These are phyloP conservation scores for Trisateles emortualis DNA, from an alignment of 2,888 invertebrate genomes.

Conservation along the genomic window DNA sequence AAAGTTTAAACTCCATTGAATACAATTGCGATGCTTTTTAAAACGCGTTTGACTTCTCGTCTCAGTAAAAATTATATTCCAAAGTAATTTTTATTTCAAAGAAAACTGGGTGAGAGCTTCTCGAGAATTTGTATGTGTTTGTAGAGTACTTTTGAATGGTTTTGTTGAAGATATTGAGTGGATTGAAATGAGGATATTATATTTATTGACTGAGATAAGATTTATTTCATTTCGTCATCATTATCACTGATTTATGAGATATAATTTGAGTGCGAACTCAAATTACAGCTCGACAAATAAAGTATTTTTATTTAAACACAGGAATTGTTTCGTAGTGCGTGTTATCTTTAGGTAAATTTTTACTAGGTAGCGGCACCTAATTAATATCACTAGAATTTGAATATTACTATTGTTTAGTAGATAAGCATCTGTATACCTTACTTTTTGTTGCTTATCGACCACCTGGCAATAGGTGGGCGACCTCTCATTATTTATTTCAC, in stretches of 20 bases:
- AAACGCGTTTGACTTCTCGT: constrained; percentile 51
- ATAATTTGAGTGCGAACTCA: too few species aligned
- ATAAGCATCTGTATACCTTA: too few species aligned
- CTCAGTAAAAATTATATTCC: constrained; percentile 43
- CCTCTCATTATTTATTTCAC: not conserved
- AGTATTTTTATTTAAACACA: too few species aligned
- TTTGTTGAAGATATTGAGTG: not conserved
- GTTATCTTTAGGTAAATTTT: too few species aligned
- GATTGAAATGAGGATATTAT: not conserved
- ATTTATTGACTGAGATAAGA: not conserved
- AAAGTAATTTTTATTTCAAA: constrained; percentile 34
- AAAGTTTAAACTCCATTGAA: constrained; percentile 51
- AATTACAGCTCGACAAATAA: too few species aligned
- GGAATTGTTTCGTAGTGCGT: too few species aligned
- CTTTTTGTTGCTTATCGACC: too few species aligned
- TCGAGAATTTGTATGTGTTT: constrained; percentile 2
- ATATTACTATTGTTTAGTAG: too few species aligned
- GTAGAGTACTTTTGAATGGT: not conserved
- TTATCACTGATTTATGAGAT: not conserved
- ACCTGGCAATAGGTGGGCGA: too few species aligned
- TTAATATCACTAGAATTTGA: too few species aligned
- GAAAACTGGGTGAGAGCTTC: constrained; percentile 9
- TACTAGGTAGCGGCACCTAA: too few species aligned
- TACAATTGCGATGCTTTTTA: constrained; percentile 52
- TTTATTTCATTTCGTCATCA: not conserved